Evolutionary conservation across 2,797 vertebrate species (phyloP).

Genomic region (Sternotherus odoratus): DNA sequence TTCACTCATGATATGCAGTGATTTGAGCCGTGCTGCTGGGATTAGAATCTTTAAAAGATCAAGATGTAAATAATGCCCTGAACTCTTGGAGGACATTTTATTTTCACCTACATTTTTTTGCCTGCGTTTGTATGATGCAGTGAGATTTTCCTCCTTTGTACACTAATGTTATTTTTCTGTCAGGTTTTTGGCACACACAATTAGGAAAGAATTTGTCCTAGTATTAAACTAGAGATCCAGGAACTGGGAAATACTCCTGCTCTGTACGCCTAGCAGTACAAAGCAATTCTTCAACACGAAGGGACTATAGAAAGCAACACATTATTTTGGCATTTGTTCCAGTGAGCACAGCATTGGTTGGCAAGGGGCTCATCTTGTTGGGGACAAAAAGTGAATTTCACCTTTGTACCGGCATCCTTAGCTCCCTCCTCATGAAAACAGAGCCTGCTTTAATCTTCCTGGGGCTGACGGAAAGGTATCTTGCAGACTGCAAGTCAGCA

Average conservation of each 20-base stretch:
- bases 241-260: slow-evolving; percentile 74
- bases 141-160: slow-evolving; percentile 56
- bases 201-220: slow-evolving; percentile 66
- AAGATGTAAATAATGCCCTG: neutral
- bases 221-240: slow-evolving; percentile 52
- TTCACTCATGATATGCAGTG: neutral
- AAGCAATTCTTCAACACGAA: slow-evolving; percentile 74
- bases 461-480: slow-evolving; percentile 73
- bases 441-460: slow-evolving; percentile 77
- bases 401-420: slow-evolving; percentile 69
- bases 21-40: slow-evolving; percentile 5
- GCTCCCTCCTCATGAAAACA: slow-evolving; percentile 73
- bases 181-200: slow-evolving; percentile 72
- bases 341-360: slow-evolving; percentile 63
- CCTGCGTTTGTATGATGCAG: neutral
- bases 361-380: slow-evolving; percentile 71
- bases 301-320: slow-evolving; percentile 55
- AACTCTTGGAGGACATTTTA: slow-evolving; percentile 44
- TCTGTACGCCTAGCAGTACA: slow-evolving; percentile 55
- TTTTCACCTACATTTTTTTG: slow-evolving; percentile 51
- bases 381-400: slow-evolving; percentile 74
- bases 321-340: slow-evolving; percentile 71
- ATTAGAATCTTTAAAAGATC: slow-evolving; percentile 56
- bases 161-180: slow-evolving; percentile 64
- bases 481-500: slow-evolving; percentile 80